Percentiles rank a stretch among this genome's conserved stretches.
Evolutionary conservation across 2,888 invertebrate species (phyloP).

Genomic region (Habrosyne pyritoides): DNA sequence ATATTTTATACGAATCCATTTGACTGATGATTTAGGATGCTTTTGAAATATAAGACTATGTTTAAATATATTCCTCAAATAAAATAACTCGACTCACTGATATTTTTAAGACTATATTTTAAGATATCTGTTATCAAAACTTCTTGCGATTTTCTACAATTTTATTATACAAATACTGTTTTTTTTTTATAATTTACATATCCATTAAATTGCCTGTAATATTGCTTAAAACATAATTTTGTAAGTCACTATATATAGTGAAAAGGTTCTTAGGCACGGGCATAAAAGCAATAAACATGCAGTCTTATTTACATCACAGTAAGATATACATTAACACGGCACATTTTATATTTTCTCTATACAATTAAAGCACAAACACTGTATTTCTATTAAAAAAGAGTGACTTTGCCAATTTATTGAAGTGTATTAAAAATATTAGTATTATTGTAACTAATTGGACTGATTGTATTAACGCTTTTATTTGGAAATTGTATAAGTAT

Average conservation of each 20-base stretch:
- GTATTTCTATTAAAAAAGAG: constrained; percentile 6
- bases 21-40: constrained; percentile 40
- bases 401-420: constrained; percentile 25
- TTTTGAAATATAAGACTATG: background rate
- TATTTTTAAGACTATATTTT: background rate
- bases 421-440: constrained; percentile 41
- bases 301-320: background rate
- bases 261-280: constrained; percentile 8
- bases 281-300: constrained; percentile 13
- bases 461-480: constrained; percentile 36
- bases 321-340: background rate
- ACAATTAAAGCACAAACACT: constrained; percentile 6
- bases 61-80: background rate
- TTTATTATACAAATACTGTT: no score
- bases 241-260: background rate
- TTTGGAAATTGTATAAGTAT: constrained; percentile 10
- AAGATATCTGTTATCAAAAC: background rate
- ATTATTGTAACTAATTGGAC: constrained; percentile 58
- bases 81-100: constrained; percentile 6
- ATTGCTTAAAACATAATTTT: background rate
- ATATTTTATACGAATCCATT: constrained; percentile 44
- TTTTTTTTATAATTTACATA: no score
- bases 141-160: background rate
- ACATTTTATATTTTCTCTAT: background rate
- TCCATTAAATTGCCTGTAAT: background rate